phyloP scores from a whole-genome alignment of 2,888 invertebrate genomes.

The Rotaria macrura region DNA sequence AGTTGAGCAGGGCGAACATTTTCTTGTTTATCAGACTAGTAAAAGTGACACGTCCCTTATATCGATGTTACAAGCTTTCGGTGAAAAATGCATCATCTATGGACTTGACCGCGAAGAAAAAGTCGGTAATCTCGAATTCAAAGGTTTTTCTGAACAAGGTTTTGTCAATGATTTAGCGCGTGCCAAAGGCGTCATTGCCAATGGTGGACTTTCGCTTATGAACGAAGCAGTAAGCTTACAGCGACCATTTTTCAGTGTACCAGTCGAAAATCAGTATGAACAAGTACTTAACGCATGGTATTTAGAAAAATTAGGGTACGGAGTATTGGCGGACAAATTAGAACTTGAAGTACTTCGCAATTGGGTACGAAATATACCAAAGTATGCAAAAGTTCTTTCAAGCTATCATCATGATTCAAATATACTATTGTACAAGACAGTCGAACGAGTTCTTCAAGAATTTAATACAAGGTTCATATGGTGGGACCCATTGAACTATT shows the following conservation, averaged over 20 bases:
- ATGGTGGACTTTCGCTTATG: conserved; percentile 16
- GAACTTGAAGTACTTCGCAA: neutral
- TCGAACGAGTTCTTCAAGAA: neutral
- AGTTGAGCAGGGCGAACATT: neutral
- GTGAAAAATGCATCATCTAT: conserved; percentile 12
- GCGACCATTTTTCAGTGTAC: conserved; percentile 19
- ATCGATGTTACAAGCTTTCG: neutral
- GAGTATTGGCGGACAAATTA: neutral
- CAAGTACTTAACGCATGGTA: neutral
- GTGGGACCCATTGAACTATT: neutral
- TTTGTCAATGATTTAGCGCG: neutral
- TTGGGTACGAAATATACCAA: neutral
- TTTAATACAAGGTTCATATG: neutral
- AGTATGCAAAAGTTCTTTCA: neutral
- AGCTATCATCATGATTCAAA: conserved; percentile 10
- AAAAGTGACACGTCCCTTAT: conserved; percentile 16
- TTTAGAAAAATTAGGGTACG: neutral
- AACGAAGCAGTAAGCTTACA: conserved; percentile 10
- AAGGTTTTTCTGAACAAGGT: conserved; percentile 16
- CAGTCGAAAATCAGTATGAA: neutral
- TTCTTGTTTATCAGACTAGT: conserved; percentile 14
- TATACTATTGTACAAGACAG: neutral
- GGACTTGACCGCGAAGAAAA: neutral
- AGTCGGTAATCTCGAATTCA: neutral
- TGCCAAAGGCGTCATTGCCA: conserved; percentile 5